Conservation (phyloP, 2,888 invertebrate species). For the Hypercompe scribonia region DNA sequence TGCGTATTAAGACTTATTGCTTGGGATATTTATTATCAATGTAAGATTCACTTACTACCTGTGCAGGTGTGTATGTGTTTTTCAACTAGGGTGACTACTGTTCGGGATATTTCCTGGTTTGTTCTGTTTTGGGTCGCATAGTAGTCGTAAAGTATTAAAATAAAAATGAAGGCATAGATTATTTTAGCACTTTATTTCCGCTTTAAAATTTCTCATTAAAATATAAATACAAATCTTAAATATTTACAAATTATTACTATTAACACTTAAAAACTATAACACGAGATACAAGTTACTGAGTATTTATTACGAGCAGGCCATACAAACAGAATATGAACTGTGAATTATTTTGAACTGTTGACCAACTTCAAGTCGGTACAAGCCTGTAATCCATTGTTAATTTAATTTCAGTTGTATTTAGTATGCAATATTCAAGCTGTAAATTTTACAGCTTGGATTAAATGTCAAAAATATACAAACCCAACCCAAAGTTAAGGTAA, state of each 20-base stretch:
- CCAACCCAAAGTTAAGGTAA: not conserved
- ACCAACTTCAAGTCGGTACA: not conserved
- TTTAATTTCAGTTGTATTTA: not conserved
- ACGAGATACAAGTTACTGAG: constrained; percentile 29
- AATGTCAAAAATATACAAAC: not conserved
- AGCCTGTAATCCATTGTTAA: not conserved
- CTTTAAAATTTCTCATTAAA: constrained; percentile 31
- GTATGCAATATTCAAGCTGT: not conserved
- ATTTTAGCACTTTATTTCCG: not conserved
- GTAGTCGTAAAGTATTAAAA: not conserved
- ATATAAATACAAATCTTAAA: constrained; percentile 46
- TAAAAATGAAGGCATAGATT: not conserved
- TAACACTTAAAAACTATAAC: constrained; percentile 25
- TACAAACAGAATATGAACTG: not conserved
- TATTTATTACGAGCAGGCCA: constrained; percentile 23
- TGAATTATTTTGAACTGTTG: not conserved
- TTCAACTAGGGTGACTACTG: too few species aligned
- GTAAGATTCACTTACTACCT: too few species aligned
- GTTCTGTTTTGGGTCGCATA: too few species aligned
- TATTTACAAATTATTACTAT: constrained; percentile 43
- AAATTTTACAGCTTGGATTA: not conserved
- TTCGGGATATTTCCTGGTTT: too few species aligned
- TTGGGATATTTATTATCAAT: too few species aligned
- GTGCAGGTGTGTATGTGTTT: too few species aligned
- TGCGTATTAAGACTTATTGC: too few species aligned